A percentile compares a stretch with the other conserved stretches of the same genome.
Evolutionary conservation across 2,113 vertebrate species (phyloP).

Genomic region (Cettia cetti): DNA sequence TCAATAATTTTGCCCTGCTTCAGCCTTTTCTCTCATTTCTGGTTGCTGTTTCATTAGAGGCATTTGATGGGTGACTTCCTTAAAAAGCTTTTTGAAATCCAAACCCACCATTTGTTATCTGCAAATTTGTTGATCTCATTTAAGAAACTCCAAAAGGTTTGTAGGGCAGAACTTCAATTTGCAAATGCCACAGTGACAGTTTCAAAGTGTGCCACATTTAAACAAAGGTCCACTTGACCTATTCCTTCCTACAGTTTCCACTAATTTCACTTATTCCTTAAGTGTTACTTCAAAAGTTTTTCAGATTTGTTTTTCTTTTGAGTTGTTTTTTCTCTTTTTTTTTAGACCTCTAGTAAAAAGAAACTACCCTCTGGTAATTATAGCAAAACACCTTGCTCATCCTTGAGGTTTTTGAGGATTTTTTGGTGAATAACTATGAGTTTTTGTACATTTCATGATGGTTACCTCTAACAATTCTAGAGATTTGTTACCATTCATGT

Average conservation of each 20-base stretch:
- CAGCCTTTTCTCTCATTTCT: background rate
- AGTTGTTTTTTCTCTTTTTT: background rate
- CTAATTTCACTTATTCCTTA: background rate
- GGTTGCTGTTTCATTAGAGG: background rate
- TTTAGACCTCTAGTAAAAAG: background rate
- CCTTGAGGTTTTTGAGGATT: background rate
- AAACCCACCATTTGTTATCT: background rate
- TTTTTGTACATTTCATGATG: background rate
- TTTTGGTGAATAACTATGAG: background rate
- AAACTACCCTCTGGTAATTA: background rate
- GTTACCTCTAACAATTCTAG: background rate
- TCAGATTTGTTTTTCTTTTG: background rate
- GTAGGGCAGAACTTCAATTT: background rate
- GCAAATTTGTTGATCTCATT: background rate
- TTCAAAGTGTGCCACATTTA: background rate
- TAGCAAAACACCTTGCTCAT: background rate
- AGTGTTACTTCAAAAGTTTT: background rate
- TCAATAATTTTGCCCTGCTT: background rate
- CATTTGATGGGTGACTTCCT: background rate
- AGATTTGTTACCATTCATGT: background rate
- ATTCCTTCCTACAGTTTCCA: background rate
- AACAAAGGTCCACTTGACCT: background rate
- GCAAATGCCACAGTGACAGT: background rate
- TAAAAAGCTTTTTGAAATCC: background rate
- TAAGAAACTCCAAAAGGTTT: background rate